Conservation (phyloP, 2,888 invertebrate genomes). For the Brachypalpus laphriformis region DNA sequence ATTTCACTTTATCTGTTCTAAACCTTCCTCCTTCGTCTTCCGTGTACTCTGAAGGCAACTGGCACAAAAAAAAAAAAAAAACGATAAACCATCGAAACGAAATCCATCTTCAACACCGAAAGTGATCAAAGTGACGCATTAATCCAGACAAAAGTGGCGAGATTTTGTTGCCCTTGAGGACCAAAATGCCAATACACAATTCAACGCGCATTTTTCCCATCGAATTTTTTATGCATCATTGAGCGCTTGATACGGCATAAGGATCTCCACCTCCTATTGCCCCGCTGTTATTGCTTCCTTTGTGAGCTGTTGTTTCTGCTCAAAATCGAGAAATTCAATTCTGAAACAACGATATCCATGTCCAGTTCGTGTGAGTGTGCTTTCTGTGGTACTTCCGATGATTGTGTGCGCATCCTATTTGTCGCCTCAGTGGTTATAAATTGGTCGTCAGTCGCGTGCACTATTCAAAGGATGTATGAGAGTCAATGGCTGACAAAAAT, state of each 20-base stretch:
- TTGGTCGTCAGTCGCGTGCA: conserved; percentile 61
- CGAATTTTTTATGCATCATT: conserved; percentile 57
- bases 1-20: conserved; percentile 49
- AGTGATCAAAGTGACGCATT: conserved; percentile 61
- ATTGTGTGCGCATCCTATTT: conserved; percentile 63
- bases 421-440: conserved; percentile 55
- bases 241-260: conserved; percentile 50
- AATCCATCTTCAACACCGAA: conserved; percentile 24
- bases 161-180: conserved; percentile 46
- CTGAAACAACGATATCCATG: conserved; percentile 9
- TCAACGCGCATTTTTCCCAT: conserved; percentile 43
- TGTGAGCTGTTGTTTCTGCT: background rate
- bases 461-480: conserved; percentile 37
- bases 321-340: conserved; percentile 30
- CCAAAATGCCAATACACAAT: conserved; percentile 18
- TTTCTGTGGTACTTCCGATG: background rate
- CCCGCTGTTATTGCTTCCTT: conserved; percentile 35
- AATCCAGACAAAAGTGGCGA: conserved; percentile 58
- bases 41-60: background rate
- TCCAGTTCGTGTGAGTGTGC: conserved; percentile 14
- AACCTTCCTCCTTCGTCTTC: background rate
- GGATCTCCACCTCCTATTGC: conserved; percentile 13
- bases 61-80: background rate
- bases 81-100: conserved; percentile 12
- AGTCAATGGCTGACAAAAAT: background rate